These are phyloP conservation scores for Drosophila pandora DNA, from an alignment of 1,140 invertebrate genomes.

Conservation along the genomic window DNA sequence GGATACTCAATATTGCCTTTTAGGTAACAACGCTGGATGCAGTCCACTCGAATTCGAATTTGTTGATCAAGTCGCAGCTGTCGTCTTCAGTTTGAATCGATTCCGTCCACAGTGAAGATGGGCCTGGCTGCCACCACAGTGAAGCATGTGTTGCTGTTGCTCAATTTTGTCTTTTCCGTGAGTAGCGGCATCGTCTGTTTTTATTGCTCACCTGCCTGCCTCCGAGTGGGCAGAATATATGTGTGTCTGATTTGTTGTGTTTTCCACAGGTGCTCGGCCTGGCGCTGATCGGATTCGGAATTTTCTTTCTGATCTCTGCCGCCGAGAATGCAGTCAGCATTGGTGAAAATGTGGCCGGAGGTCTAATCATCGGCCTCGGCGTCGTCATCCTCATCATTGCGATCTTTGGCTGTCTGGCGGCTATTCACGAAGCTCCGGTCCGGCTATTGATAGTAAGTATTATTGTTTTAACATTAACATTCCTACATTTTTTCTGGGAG, in stretches of 20 bases:
- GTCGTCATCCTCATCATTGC: slow-evolving; percentile 67
- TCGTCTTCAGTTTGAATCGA: slow-evolving; percentile 28
- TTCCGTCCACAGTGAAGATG: slow-evolving; percentile 54
- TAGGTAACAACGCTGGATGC: slow-evolving; percentile 58
- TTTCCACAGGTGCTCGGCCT: slow-evolving; percentile 67
- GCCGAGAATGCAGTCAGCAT: slow-evolving; percentile 74
- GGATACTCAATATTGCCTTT: slow-evolving; percentile 59
- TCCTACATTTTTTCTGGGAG: neutral
- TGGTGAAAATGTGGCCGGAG: slow-evolving; percentile 74
- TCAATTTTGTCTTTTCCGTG: slow-evolving; percentile 76
- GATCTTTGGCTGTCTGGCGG: slow-evolving; percentile 74
- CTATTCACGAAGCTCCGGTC: slow-evolving; percentile 63
- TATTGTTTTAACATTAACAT: neutral
- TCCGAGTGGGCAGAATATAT: slow-evolving; percentile 1
- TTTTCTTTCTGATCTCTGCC: slow-evolving; percentile 69
- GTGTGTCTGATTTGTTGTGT: slow-evolving; percentile 2
- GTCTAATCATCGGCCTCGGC: slow-evolving; percentile 71
- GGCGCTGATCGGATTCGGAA: slow-evolving; percentile 69
- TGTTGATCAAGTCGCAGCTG: slow-evolving; percentile 32
- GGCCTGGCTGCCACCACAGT: slow-evolving; percentile 68
- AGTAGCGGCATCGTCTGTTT: slow-evolving; percentile 37
- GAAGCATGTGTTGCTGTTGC: slow-evolving; percentile 75
- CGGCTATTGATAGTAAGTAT: slow-evolving; percentile 67
- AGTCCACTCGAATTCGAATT: slow-evolving; percentile 30
- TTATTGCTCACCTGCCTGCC: neutral